Evolutionary conservation across 2,888 invertebrate species (phyloP).

Genomic region (Boloria euphrosyne): DNA sequence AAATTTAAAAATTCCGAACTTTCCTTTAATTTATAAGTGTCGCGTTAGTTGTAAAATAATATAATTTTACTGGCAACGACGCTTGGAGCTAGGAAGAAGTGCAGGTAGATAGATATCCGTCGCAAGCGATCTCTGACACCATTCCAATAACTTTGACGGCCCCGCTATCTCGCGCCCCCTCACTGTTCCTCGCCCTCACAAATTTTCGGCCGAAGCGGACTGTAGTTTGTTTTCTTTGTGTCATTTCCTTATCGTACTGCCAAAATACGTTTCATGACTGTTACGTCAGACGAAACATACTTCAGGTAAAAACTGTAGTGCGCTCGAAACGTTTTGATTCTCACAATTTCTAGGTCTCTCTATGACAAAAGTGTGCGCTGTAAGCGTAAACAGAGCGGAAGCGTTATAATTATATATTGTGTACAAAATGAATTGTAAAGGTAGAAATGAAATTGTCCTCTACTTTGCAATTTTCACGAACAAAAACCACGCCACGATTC

Average conservation of each 20-base stretch:
- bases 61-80: constrained; percentile 47
- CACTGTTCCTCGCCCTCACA: constrained; percentile 56
- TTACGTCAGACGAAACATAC: constrained; percentile 77
- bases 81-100: constrained; percentile 51
- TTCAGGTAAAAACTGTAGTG: constrained; percentile 73
- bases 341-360: constrained; percentile 41
- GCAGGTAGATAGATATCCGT: constrained; percentile 65
- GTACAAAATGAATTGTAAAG: constrained; percentile 42
- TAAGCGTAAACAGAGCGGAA: constrained; percentile 37
- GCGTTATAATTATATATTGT: constrained; percentile 39
- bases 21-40: constrained; percentile 33
- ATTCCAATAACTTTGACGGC: constrained; percentile 76
- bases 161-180: constrained; percentile 48
- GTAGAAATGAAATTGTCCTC: constrained; percentile 47
- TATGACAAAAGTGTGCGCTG: constrained; percentile 34
- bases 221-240: constrained; percentile 81
- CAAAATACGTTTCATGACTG: constrained; percentile 81
- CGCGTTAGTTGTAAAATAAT: constrained; percentile 41
- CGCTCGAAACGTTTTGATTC: constrained; percentile 58
- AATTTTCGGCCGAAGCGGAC: constrained; percentile 74
- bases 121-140: constrained; percentile 71
- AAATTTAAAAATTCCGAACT: constrained; percentile 22
- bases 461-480: constrained; percentile 47
- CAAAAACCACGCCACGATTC: constrained; percentile 49
- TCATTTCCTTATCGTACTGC: constrained; percentile 82